Percentiles rank a stretch among this genome's conserved stretches.
Conservation (phyloP, 2,888 invertebrate species). For the Cremastinae sp. region DNA sequence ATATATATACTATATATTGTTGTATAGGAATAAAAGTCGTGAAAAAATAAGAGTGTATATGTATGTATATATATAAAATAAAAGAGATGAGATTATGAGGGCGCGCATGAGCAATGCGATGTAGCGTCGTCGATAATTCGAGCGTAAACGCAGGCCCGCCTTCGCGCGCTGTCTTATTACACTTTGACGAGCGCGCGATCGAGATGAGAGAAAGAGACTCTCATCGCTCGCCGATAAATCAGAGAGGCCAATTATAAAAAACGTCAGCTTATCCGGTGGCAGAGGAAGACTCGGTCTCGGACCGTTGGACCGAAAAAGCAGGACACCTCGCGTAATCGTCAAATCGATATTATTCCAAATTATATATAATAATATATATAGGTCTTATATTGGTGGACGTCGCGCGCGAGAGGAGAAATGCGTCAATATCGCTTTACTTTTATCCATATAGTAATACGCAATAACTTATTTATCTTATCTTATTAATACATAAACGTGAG, state of each 20-base stretch:
- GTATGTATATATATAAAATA: slow-evolving; percentile 3
- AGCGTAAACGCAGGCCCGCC: slow-evolving; percentile 28
- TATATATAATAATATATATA: too few species aligned
- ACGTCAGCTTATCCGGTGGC: background rate
- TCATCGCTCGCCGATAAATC: slow-evolving; percentile 67
- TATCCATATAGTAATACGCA: too few species aligned
- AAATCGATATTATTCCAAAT: slow-evolving; percentile 31
- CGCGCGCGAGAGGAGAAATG: too few species aligned
- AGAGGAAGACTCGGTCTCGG: slow-evolving; percentile 15
- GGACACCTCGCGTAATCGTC: slow-evolving; percentile 23
- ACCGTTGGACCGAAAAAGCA: slow-evolving; percentile 24
- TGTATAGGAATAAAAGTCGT: background rate
- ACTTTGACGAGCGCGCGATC: slow-evolving; percentile 53
- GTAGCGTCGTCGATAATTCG: slow-evolving; percentile 26
- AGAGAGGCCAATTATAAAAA: slow-evolving; percentile 55
- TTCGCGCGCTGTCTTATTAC: slow-evolving; percentile 39
- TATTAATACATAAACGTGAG: too few species aligned
- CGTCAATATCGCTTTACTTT: too few species aligned
- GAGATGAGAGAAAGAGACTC: slow-evolving; percentile 71
- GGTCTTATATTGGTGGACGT: too few species aligned
- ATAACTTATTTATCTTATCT: too few species aligned
- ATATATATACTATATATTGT: too few species aligned
- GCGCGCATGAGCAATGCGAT: background rate
- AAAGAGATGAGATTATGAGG: background rate
- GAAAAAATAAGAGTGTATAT: background rate